phyloP scores from a whole-genome alignment of 2,888 invertebrate genomes.

The Terebella lapidaria region DNA sequence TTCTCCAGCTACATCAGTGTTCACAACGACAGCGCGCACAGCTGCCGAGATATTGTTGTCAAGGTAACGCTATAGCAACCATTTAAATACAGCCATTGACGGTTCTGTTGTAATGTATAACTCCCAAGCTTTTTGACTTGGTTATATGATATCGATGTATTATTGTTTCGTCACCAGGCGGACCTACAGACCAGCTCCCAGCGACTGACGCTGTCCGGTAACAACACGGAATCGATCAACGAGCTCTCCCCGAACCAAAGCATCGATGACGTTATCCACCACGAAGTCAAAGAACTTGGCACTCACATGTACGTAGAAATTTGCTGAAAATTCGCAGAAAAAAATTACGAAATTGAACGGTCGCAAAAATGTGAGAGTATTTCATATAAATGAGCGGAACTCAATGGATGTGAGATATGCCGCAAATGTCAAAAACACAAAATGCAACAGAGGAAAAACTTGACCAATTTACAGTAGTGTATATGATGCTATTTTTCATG shows the following conservation, averaged over 20 bases:
- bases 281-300: conserved; percentile 99
- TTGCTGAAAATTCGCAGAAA: neutral
- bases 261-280: conserved; percentile 90
- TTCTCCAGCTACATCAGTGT: conserved; percentile 97
- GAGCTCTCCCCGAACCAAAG: conserved; percentile 73
- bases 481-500: too few species aligned
- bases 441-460: too few species aligned
- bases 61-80: conserved; percentile 60
- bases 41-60: conserved; percentile 75
- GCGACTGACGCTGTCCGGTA: conserved; percentile 72
- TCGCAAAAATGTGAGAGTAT: neutral
- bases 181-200: conserved; percentile 90
- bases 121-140: neutral
- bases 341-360: neutral
- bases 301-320: conserved; percentile 80
- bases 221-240: conserved; percentile 59
- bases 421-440: too few species aligned
- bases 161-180: conserved; percentile 61
- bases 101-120: neutral
- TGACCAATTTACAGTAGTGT: too few species aligned
- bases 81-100: neutral
- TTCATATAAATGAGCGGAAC: neutral
- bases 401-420: neutral
- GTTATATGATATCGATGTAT: too few species aligned
- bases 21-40: conserved; percentile 85